Percentiles rank a stretch among this genome's conserved stretches.
These are phyloP conservation scores for Bombyx mori DNA, from an alignment of 1,140 invertebrate genomes.

Conservation along the genomic window DNA sequence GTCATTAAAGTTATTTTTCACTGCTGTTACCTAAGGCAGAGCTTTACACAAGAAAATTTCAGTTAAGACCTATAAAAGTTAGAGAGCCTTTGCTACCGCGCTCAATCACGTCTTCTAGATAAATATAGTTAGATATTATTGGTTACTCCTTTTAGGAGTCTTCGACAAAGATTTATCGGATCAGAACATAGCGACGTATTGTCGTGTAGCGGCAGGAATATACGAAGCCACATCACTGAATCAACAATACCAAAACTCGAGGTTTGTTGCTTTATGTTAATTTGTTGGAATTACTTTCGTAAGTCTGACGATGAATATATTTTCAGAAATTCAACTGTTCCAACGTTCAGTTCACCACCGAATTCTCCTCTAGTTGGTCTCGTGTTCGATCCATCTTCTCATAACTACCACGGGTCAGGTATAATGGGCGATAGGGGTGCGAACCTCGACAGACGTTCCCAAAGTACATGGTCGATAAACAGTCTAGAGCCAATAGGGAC, in stretches of 20 bases:
- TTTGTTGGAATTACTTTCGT: background rate
- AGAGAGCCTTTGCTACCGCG: too few relatives aligned
- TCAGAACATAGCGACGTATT: conserved; percentile 43
- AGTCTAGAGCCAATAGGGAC: conserved; percentile 61
- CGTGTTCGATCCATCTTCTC: conserved; percentile 49
- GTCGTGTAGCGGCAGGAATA: conserved; percentile 38
- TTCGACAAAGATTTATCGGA: conserved; percentile 43
- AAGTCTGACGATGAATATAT: background rate
- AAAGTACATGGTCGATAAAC: conserved; percentile 49
- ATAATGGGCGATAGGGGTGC: conserved; percentile 35
- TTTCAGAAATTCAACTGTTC: conserved; percentile 49
- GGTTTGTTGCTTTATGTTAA: conserved; percentile 23
- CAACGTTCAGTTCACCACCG: conserved; percentile 58
- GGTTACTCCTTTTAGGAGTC: conserved; percentile 23
- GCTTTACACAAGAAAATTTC: too few relatives aligned
- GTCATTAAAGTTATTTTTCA: too few relatives aligned
- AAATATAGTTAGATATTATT: too few relatives aligned
- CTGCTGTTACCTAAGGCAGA: too few relatives aligned
- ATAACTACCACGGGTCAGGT: conserved; percentile 41
- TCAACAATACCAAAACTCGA: conserved; percentile 45
- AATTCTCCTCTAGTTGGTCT: conserved; percentile 57
- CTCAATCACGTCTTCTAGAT: too few relatives aligned
- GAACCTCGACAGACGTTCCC: conserved; percentile 41
- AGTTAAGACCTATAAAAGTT: too few relatives aligned
- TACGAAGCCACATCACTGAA: conserved; percentile 41